phyloP scores from a whole-genome alignment of 2,888 invertebrate species.

The Drosophila vallismaia region DNA sequence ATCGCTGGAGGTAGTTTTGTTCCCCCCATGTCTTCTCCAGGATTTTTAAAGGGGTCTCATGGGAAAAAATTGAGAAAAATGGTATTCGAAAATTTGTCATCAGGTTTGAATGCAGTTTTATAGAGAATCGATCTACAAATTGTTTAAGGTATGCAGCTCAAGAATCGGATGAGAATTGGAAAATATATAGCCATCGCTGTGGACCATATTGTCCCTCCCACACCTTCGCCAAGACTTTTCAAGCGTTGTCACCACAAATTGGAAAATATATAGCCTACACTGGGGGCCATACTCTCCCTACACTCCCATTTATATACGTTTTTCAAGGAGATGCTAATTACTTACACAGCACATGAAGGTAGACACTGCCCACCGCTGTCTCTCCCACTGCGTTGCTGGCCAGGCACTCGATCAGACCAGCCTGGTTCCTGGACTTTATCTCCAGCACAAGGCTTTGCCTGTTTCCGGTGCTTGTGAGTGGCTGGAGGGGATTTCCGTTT shows the following conservation, averaged over 20 bases:
- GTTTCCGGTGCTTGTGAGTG: slow-evolving; percentile 76
- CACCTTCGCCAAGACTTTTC: too few species aligned
- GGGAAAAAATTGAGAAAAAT: too few species aligned
- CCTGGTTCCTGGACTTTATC: slow-evolving; percentile 86
- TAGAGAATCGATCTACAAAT: neutral
- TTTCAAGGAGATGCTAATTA: slow-evolving; percentile 34
- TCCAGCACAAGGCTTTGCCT: slow-evolving; percentile 81
- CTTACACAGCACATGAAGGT: slow-evolving; percentile 90
- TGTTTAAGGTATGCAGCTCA: neutral
- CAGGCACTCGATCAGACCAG: slow-evolving; percentile 90
- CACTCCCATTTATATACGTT: neutral
- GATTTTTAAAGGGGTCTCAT: neutral
- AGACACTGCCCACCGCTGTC: slow-evolving; percentile 87
- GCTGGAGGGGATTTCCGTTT: slow-evolving; percentile 72
- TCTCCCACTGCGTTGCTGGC: slow-evolving; percentile 91
- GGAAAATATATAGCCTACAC: neutral
- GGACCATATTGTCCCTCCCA: too few species aligned
- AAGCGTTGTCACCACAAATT: too few species aligned
- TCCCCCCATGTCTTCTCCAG: too few species aligned
- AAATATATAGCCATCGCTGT: too few species aligned
- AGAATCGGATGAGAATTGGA: neutral
- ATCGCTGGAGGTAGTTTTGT: too few species aligned
- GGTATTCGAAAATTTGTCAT: neutral
- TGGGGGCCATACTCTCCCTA: neutral
- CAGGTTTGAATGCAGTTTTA: neutral